phyloP scores from a whole-genome alignment of 2,888 invertebrate species.

The Formica aserva region DNA sequence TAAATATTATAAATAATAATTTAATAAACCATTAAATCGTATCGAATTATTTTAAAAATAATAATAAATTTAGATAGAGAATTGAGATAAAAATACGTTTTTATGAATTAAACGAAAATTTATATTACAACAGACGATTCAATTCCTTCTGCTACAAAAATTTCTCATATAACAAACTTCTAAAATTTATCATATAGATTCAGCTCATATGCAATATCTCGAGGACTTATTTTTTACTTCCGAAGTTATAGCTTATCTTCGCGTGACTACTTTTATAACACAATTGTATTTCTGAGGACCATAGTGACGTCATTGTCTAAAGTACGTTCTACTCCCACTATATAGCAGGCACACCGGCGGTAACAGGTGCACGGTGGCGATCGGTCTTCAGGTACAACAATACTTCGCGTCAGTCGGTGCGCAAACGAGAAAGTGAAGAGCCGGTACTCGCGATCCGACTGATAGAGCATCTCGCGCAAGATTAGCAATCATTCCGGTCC shows the following conservation, averaged over 20 bases:
- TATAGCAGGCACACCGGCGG: slow-evolving; percentile 57
- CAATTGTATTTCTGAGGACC: slow-evolving; percentile 41
- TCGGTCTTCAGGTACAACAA: slow-evolving; percentile 69
- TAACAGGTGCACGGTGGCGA: slow-evolving; percentile 73
- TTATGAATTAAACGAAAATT: neutral
- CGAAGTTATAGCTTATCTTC: neutral
- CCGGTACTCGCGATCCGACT: slow-evolving; percentile 46
- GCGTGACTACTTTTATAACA: slow-evolving; percentile 44
- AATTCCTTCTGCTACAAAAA: neutral
- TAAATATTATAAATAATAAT: neutral
- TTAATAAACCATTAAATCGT: neutral
- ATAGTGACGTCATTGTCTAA: slow-evolving; percentile 64
- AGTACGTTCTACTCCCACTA: slow-evolving; percentile 72
- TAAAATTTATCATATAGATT: slow-evolving; percentile 19
- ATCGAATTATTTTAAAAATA: neutral
- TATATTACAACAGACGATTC: neutral
- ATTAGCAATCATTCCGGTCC: slow-evolving; percentile 21
- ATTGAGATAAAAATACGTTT: neutral
- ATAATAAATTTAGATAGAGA: neutral
- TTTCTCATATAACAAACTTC: neutral
- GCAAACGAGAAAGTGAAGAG: slow-evolving; percentile 75
- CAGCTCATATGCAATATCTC: neutral
- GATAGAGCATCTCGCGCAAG: slow-evolving; percentile 17
- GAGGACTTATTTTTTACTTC: slow-evolving; percentile 13
- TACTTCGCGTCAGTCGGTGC: slow-evolving; percentile 70